A percentile compares a stretch with the other conserved stretches of the same genome.
These are phyloP conservation scores for Neodiprion pinetum DNA, from an alignment of 1,140 invertebrate genomes.

Conservation along the genomic window DNA sequence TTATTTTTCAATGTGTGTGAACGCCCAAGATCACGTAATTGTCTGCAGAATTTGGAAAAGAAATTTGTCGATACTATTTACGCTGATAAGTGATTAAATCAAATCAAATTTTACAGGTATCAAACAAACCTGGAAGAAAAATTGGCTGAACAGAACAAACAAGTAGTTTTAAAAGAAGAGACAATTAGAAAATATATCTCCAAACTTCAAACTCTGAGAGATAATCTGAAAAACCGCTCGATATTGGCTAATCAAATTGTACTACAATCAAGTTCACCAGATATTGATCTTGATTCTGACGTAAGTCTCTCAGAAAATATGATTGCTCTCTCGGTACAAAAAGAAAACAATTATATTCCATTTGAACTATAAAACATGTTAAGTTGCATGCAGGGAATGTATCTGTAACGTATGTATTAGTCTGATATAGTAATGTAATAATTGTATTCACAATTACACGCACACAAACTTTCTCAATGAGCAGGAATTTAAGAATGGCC, in stretches of 20 bases:
- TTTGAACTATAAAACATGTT: not conserved
- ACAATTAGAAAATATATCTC: constrained; percentile 33
- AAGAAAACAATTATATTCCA: not conserved
- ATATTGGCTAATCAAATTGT: constrained; percentile 31
- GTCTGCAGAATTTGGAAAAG: too few species aligned
- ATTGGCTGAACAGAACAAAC: constrained; percentile 32
- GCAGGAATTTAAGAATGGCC: too few species aligned
- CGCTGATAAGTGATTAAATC: constrained; percentile 11
- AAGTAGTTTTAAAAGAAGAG: constrained; percentile 37
- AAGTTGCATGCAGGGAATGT: not conserved
- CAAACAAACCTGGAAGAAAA: constrained; percentile 39
- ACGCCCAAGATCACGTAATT: too few species aligned
- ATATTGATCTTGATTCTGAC: constrained; percentile 28
- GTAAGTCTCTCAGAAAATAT: constrained; percentile 34
- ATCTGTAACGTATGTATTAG: not conserved
- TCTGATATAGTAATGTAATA: not conserved
- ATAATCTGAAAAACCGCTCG: constrained; percentile 37
- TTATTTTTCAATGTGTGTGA: too few species aligned
- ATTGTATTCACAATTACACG: constrained; percentile 22
- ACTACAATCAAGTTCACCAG: constrained; percentile 16
- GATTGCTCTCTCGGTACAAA: too few species aligned
- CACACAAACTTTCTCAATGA: not conserved
- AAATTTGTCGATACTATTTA: not conserved
- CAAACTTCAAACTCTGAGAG: constrained; percentile 36
- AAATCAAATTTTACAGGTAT: constrained; percentile 30